phyloP scores from a whole-genome alignment of 2,797 vertebrate genomes.

The Lagothrix lagotricha region DNA sequence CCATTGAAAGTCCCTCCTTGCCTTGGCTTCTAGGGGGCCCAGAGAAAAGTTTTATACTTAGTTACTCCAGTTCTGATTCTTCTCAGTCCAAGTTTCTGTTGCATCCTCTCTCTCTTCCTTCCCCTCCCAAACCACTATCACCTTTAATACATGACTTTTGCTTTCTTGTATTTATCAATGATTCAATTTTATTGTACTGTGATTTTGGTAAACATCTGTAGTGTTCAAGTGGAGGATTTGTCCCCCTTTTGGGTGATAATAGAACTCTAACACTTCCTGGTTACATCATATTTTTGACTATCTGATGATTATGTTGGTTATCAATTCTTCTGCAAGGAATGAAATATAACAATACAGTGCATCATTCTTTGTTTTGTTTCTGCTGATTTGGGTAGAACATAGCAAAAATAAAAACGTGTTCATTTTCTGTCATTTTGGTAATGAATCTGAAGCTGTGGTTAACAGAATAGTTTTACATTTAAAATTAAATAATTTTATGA shows the following conservation, averaged over 20 bases:
- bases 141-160: not conserved
- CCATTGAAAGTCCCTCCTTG: not conserved
- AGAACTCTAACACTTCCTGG: not conserved
- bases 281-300: conserved; percentile 12
- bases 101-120: not conserved
- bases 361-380: conserved; percentile 8
- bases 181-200: not conserved
- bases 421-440: not conserved
- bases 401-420: not conserved
- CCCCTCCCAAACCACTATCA: not conserved
- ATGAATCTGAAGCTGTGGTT: not conserved
- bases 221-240: not conserved
- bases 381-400: not conserved
- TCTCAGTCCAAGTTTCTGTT: not conserved
- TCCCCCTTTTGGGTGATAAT: not conserved
- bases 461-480: not conserved
- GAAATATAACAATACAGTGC: not conserved
- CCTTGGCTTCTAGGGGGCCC: not conserved
- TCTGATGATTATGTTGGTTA: not conserved
- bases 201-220: not conserved
- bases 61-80: not conserved
- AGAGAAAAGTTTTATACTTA: not conserved
- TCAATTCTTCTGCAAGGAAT: not conserved
- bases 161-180: not conserved
- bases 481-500: not conserved